These are phyloP conservation scores for Tachycineta bicolor DNA, from an alignment of 2,113 vertebrate species.

Conservation along the genomic window DNA sequence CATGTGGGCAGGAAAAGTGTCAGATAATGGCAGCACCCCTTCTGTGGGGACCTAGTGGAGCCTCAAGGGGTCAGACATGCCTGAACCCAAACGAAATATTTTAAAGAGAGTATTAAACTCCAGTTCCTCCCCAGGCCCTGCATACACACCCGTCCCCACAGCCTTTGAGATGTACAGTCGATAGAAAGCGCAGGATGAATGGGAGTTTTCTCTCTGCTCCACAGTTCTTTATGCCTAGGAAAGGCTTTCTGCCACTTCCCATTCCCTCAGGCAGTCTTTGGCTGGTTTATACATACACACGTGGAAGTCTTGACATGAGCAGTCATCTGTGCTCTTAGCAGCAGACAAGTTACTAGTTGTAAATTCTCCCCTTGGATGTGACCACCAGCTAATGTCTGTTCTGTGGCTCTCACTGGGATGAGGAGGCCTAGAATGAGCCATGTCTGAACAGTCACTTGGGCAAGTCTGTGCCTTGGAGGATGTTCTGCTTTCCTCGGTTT, in stretches of 20 bases:
- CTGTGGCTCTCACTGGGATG: neutral
- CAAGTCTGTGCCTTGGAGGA: neutral
- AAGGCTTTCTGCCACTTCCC: neutral
- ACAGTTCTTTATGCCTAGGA: neutral
- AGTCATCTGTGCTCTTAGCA: neutral
- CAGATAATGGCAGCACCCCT: neutral
- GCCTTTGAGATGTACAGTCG: neutral
- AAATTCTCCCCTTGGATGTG: neutral
- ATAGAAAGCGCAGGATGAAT: neutral
- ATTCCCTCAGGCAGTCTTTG: neutral
- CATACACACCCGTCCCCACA: rapidly evolving
- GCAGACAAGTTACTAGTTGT: neutral
- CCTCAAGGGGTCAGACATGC: neutral
- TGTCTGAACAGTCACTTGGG: neutral
- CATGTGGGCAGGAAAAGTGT: neutral
- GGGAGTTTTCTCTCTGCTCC: neutral
- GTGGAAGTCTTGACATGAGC: neutral
- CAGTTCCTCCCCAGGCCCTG: neutral
- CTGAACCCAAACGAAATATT: neutral
- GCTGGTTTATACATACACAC: neutral
- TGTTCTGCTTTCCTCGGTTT: neutral
- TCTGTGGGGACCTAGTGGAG: neutral
- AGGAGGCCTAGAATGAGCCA: neutral
- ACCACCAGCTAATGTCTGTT: neutral
- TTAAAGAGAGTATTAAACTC: neutral